These are phyloP conservation scores for Plectrocnemia conspersa DNA, from an alignment of 1,140 invertebrate species.

Conservation along the genomic window DNA sequence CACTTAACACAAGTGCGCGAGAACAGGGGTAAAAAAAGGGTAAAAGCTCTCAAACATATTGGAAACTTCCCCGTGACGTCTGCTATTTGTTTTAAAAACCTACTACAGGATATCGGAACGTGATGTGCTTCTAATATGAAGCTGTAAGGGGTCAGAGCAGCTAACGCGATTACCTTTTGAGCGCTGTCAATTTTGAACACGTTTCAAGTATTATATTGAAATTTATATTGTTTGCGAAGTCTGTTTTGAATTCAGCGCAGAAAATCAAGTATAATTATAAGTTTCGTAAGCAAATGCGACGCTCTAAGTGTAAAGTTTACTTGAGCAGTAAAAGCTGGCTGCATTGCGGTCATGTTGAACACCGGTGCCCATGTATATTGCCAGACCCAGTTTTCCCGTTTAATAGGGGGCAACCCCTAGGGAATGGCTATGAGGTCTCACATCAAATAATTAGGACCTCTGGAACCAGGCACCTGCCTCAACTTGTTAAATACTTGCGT, in stretches of 20 bases:
- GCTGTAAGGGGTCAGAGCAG: background rate
- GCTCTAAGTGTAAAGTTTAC: slow-evolving; percentile 29
- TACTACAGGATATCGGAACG: slow-evolving; percentile 24
- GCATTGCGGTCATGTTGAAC: background rate
- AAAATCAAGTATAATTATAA: slow-evolving; percentile 28
- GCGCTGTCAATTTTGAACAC: no score
- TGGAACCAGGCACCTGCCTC: slow-evolving; percentile 1
- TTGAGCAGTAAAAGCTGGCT: slow-evolving; percentile 20
- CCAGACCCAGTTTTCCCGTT: slow-evolving; percentile 5
- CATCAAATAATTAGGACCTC: slow-evolving; percentile 25
- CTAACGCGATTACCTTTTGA: slow-evolving; percentile 9
- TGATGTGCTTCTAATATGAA: slow-evolving; percentile 30
- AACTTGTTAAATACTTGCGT: background rate
- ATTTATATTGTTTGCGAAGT: background rate
- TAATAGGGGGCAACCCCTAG: background rate
- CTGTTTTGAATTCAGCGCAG: no score
- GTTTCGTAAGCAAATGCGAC: slow-evolving; percentile 25
- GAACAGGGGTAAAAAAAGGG: slow-evolving; percentile 11
- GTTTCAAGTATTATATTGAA: background rate
- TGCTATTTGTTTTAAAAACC: slow-evolving; percentile 32
- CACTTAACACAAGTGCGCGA: slow-evolving; percentile 31
- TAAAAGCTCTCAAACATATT: slow-evolving; percentile 34
- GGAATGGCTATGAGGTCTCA: slow-evolving; percentile 19
- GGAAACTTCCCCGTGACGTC: slow-evolving; percentile 31
- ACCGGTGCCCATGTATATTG: background rate